Percentiles rank a stretch among this genome's conserved stretches.
phyloP scores from a whole-genome alignment of 1,140 invertebrate species.

The Semibalanus balanoides region DNA sequence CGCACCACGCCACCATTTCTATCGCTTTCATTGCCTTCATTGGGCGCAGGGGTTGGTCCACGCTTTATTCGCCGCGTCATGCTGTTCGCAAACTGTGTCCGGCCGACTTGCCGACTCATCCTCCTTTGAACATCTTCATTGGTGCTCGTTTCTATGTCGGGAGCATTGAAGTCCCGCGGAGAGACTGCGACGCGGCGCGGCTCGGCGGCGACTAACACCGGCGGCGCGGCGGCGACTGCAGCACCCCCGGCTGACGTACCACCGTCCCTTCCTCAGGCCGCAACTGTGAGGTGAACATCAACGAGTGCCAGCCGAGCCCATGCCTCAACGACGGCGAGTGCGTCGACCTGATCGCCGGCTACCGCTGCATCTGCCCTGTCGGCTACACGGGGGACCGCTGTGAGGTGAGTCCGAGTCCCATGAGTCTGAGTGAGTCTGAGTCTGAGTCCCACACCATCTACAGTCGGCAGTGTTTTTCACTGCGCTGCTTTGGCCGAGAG shows the following conservation, averaged over 20 bases:
- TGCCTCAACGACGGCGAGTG: conserved; percentile 41
- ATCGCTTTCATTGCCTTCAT: background rate
- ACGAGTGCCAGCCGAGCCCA: conserved; percentile 25
- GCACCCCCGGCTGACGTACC: background rate
- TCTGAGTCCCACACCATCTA: too few species aligned
- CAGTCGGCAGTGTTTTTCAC: too few species aligned
- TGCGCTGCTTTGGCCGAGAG: too few species aligned
- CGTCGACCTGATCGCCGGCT: conserved; percentile 29
- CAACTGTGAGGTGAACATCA: conserved; percentile 27
- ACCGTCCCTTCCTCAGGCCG: conserved; percentile 24
- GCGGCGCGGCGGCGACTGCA: too few species aligned
- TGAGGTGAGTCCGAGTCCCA: conserved; percentile 24
- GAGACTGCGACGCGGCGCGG: background rate
- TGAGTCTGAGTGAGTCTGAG: too few species aligned
- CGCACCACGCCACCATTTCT: background rate
- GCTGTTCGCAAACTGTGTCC: background rate
- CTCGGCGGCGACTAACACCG: background rate
- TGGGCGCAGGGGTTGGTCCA: background rate
- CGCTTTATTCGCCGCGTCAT: background rate
- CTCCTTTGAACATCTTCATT: conserved; percentile 4
- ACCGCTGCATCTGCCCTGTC: conserved; percentile 29
- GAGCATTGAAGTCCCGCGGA: background rate
- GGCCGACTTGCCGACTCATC: background rate
- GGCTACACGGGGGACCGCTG: conserved; percentile 25
- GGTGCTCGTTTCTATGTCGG: background rate